These are phyloP conservation scores for Musca domestica DNA, from an alignment of 1,140 invertebrate genomes.

Conservation along the genomic window DNA sequence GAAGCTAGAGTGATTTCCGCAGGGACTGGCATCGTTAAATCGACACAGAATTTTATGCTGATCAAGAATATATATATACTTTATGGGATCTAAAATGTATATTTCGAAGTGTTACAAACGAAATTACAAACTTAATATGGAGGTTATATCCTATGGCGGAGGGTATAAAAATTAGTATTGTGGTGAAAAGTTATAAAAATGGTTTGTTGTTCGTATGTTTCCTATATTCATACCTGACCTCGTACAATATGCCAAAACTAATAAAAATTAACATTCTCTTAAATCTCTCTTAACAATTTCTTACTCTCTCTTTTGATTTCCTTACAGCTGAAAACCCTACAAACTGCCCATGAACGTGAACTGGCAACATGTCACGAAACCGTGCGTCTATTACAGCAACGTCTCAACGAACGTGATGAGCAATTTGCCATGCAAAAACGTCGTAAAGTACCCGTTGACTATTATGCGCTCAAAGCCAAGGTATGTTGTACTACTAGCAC, in stretches of 20 bases:
- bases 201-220: no score
- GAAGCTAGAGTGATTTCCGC: no score
- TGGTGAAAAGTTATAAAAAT: no score
- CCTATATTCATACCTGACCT: no score
- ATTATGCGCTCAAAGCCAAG: slow-evolving; percentile 53
- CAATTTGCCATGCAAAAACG: slow-evolving; percentile 45
- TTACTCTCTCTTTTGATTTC: not conserved
- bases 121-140: no score
- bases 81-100: no score
- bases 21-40: no score
- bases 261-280: not conserved
- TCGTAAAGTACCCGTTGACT: slow-evolving; percentile 52
- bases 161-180: no score
- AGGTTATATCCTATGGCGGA: no score
- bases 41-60: no score
- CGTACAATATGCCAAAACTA: not conserved
- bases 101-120: no score
- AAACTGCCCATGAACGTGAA: slow-evolving; percentile 75
- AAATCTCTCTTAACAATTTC: not conserved
- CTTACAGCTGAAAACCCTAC: slow-evolving; percentile 67
- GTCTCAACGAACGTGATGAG: slow-evolving; percentile 50
- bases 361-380: slow-evolving; percentile 56
- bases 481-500: slow-evolving; percentile 30
- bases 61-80: no score
- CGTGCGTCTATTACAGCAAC: slow-evolving; percentile 47